Conservation (phyloP, 2,113 vertebrate species). For the Andinoacara biseriatus region DNA sequence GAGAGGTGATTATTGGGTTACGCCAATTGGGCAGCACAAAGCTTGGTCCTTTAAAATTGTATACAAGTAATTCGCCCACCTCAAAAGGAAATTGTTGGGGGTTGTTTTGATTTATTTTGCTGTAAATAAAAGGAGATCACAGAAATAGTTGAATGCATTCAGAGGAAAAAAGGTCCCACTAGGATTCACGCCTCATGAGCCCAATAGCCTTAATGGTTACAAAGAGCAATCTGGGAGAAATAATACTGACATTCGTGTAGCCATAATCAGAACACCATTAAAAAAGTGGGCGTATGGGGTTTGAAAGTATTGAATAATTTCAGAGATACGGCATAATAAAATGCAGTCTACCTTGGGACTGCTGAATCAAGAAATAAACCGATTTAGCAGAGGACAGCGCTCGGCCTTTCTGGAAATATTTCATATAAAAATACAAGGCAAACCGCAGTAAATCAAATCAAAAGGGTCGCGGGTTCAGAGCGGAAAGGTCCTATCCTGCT, state of each 20-base stretch:
- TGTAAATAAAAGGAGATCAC: not conserved
- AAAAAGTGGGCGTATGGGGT: not conserved
- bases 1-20: not conserved
- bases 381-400: not conserved
- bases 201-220: not conserved
- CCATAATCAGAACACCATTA: not conserved
- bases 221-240: not conserved
- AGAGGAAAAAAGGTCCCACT: not conserved
- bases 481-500: constrained; percentile 40
- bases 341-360: not conserved
- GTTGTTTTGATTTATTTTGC: not conserved
- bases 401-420: not conserved
- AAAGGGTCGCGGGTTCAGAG: constrained; percentile 9
- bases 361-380: not conserved
- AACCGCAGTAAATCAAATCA: not conserved
- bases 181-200: not conserved
- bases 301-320: not conserved
- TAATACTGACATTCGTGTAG: not conserved
- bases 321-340: not conserved
- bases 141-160: not conserved
- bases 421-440: not conserved
- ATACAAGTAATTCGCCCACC: not conserved
- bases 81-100: not conserved
- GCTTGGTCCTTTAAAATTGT: not conserved
- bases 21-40: not conserved